phyloP scores from a whole-genome alignment of 1,140 invertebrate genomes.

The Mylabris phalerata region DNA sequence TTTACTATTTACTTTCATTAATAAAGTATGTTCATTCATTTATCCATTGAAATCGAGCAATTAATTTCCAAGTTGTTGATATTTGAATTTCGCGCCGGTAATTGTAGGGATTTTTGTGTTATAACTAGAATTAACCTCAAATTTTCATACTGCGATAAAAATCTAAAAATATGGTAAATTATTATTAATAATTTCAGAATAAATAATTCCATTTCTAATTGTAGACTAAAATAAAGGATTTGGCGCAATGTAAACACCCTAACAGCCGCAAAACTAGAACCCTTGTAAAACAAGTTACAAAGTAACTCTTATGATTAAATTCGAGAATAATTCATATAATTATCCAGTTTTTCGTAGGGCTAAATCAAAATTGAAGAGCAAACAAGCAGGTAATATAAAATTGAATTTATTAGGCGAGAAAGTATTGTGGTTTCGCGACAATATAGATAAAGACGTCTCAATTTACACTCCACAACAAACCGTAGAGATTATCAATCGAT shows the following conservation, averaged over 20 bases:
- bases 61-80: no score
- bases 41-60: no score
- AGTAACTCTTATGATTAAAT: slow-evolving; percentile 34
- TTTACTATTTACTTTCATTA: no score
- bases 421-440: slow-evolving; percentile 60
- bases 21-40: no score
- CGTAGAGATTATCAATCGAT: slow-evolving; percentile 52
- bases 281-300: slow-evolving; percentile 58
- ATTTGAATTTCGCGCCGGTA: no score
- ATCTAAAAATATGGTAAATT: no score
- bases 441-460: slow-evolving; percentile 48
- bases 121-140: no score
- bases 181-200: background rate
- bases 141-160: no score
- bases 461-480: slow-evolving; percentile 52
- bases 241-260: slow-evolving; percentile 63
- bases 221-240: slow-evolving; percentile 41
- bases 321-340: slow-evolving; percentile 3
- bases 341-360: slow-evolving; percentile 38
- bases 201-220: slow-evolving; percentile 5
- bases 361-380: slow-evolving; percentile 55
- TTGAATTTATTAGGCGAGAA: slow-evolving; percentile 65
- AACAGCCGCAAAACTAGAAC: slow-evolving; percentile 69
- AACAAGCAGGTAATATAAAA: slow-evolving; percentile 57
- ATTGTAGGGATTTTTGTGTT: no score